phyloP scores from a whole-genome alignment of 1,140 invertebrate genomes.

The Lerema accius region DNA sequence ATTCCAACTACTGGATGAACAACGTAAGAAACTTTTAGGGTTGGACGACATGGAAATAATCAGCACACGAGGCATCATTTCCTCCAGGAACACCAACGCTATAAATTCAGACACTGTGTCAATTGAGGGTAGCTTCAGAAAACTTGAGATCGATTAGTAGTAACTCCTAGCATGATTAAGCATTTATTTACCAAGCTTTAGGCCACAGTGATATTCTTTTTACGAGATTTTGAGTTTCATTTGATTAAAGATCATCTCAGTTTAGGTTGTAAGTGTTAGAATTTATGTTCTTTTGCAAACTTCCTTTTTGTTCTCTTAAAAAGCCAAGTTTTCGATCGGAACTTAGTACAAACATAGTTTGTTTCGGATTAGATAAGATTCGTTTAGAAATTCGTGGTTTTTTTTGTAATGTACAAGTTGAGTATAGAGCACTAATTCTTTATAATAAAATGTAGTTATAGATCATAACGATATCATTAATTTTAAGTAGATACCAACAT shows the following conservation, averaged over 20 bases:
- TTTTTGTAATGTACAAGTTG: not conserved
- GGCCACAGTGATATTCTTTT: not conserved
- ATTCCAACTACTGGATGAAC: conserved; percentile 84
- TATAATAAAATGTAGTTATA: too few species aligned
- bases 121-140: conserved; percentile 87
- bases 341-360: conserved; percentile 9
- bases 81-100: conserved; percentile 71
- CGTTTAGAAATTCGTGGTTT: too few species aligned
- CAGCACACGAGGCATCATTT: conserved; percentile 82
- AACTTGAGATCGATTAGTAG: conserved; percentile 87
- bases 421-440: too few species aligned
- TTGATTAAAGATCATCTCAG: not conserved
- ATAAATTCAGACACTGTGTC: conserved; percentile 67
- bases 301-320: conserved; percentile 14
- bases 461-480: too few species aligned
- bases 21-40: conserved; percentile 85
- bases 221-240: not conserved
- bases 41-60: conserved; percentile 88
- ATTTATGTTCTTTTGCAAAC: not conserved
- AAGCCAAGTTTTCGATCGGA: conserved; percentile 13
- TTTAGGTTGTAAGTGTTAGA: not conserved
- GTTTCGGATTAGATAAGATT: too few species aligned
- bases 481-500: too few species aligned
- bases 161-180: not conserved
- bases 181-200: not conserved